Evolutionary conservation across 1,140 invertebrate species (phyloP).

Genomic region (Thaumatotibia leucotreta): DNA sequence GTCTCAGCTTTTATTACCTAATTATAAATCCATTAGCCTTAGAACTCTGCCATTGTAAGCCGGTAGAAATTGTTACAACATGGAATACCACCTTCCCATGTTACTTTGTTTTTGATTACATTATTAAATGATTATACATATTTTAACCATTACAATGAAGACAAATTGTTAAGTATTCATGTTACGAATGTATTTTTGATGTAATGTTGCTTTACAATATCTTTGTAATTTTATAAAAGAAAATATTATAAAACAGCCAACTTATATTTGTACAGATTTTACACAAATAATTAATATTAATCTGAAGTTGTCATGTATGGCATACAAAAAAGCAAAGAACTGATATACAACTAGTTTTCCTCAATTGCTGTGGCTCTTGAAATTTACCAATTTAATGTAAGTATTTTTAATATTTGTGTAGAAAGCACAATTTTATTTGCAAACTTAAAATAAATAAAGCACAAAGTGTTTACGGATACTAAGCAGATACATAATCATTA

Average conservation of each 20-base stretch:
- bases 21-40: background rate
- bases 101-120: background rate
- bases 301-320: slow-evolving; percentile 1
- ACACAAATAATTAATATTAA: background rate
- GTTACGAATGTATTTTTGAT: background rate
- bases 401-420: background rate
- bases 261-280: background rate
- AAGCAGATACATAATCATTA: slow-evolving; percentile 2
- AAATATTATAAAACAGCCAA: background rate
- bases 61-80: background rate
- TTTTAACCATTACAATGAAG: background rate
- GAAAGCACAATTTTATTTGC: background rate
- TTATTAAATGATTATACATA: background rate
- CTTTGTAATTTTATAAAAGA: background rate
- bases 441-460: slow-evolving; percentile 1
- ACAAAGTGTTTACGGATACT: background rate
- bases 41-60: background rate
- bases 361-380: background rate
- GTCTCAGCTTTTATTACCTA: background rate
- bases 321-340: background rate
- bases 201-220: background rate
- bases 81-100: no score
- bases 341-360: slow-evolving; percentile 2
- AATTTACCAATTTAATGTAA: background rate
- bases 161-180: background rate